Evolutionary conservation across 1,140 invertebrate genomes (phyloP), one percentile per base, ranked within the genome.

Genomic region (Eurosta solidaginis): DNA sequence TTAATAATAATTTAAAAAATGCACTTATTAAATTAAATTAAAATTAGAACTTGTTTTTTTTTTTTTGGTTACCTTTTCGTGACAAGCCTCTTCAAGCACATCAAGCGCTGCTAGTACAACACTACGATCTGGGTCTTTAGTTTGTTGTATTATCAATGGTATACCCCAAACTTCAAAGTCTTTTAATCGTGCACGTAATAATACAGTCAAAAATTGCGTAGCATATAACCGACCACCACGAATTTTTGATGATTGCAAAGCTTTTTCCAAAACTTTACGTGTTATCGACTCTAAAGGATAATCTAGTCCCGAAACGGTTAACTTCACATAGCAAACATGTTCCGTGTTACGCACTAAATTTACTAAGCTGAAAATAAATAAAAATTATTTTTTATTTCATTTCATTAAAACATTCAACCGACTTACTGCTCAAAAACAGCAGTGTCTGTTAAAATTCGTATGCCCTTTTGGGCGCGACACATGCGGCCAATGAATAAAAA

Each of bases 401-500:
- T n/a, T 36, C 33, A 45, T 42, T 20, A 40, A 40, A 42, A 20
- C 36, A 78, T 42, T 27, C 3, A 45, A 20, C 49, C 73, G 2
- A 90, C 90, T 90, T 88, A 93, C 92, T 91, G 89, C 80, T 94
- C 91, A 84, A 96, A 93, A 75, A 98, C 90, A 63, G 93, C 92
- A 20, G 94, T 92, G 79, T 92, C 92, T 59, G 95, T 93, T 17
- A 98, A 91, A 77, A 93, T 89, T 76, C 90, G 90, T 36, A 93
- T 89, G 1, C 96, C 96, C 68, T 91, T 91, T 47, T 90, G 89
- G n/a, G 92, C 92, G 63, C 93, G 92, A 78, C 93, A 96, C 76
- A 98, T 89, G 79, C 95, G 93, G 1, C 97, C 97, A 73, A 98
- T 92, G 82, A 97, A 95, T 2, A 98, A 89, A 86, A 98, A 99